A percentile compares a stretch with the other conserved stretches of the same genome.
Evolutionary conservation across 2,888 invertebrate species (phyloP).

Genomic region (Plebejus argus): DNA sequence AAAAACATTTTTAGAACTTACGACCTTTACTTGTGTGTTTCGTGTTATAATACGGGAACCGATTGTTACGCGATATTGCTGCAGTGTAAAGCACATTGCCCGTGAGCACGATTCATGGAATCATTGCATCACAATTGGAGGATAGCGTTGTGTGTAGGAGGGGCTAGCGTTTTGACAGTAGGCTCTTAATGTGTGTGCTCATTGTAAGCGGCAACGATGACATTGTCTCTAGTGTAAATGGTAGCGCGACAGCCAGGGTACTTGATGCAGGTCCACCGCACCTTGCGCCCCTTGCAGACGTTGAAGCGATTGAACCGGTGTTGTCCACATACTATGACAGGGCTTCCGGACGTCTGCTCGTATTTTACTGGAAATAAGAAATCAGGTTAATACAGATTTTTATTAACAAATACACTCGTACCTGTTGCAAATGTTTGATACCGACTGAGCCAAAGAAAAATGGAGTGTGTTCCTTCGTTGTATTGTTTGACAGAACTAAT

Average conservation of each 20-base stretch:
- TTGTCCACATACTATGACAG: conserved; percentile 41
- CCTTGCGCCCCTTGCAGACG: conserved; percentile 46
- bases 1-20: too few relatives aligned
- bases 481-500: background rate
- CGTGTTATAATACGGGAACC: too few relatives aligned
- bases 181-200: conserved; percentile 53
- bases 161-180: too few relatives aligned
- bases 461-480: background rate
- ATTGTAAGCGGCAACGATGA: conserved; percentile 46
- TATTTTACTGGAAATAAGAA: background rate
- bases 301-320: conserved; percentile 50
- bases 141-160: too few relatives aligned
- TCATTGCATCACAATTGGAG: too few relatives aligned
- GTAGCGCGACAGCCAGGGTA: conserved; percentile 49
- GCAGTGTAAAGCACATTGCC: too few relatives aligned
- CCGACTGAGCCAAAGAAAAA: background rate
- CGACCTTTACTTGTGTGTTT: too few relatives aligned
- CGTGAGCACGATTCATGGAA: too few relatives aligned
- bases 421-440: background rate
- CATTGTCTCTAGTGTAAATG: conserved; percentile 47
- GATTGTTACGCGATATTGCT: too few relatives aligned
- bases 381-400: background rate
- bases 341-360: background rate
- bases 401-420: background rate
- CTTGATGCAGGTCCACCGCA: conserved; percentile 52